Percentiles rank a stretch among this genome's conserved stretches.
Evolutionary conservation across 1,140 invertebrate species (phyloP).

Genomic region (Papilio glaucus): DNA sequence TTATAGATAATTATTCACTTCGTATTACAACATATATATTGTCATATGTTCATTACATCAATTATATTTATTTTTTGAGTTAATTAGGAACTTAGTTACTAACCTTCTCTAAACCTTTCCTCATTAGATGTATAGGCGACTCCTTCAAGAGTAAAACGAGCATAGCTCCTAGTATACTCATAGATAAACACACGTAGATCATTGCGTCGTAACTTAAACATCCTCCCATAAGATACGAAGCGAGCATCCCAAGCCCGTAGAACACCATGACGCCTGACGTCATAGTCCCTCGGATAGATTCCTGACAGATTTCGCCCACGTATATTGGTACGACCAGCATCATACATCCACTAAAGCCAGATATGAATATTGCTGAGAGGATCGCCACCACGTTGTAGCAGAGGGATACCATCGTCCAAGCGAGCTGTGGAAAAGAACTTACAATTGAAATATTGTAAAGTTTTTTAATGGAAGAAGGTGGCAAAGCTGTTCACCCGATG

Average conservation of each 20-base stretch:
- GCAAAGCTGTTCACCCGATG: too few relatives aligned
- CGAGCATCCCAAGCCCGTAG: slow-evolving; percentile 50
- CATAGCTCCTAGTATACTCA: slow-evolving; percentile 41
- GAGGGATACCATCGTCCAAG: slow-evolving; percentile 30
- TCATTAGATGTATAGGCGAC: slow-evolving; percentile 57
- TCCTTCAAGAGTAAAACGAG: slow-evolving; percentile 53
- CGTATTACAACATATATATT: too few relatives aligned
- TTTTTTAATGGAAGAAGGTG: too few relatives aligned
- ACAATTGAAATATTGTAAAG: too few relatives aligned
- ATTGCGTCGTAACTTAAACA: slow-evolving; percentile 48
- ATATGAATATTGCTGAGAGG: slow-evolving; percentile 34
- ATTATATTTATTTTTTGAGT: too few relatives aligned
- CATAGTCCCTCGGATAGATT: slow-evolving; percentile 59
- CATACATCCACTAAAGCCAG: slow-evolving; percentile 18
- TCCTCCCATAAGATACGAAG: slow-evolving; percentile 56
- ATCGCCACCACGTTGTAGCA: slow-evolving; percentile 35
- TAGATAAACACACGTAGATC: slow-evolving; percentile 48
- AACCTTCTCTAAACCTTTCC: slow-evolving; percentile 53
- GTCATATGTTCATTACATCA: too few relatives aligned
- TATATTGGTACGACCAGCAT: slow-evolving; percentile 16
- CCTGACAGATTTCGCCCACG: slow-evolving; percentile 42
- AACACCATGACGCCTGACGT: slow-evolving; percentile 51
- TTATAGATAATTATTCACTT: too few relatives aligned
- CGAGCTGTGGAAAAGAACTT: slow-evolving; percentile 18
- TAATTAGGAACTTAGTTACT: slow-evolving; percentile 33